These are phyloP conservation scores for Australoheros scitulus DNA, from an alignment of 2,113 vertebrate species.

Conservation along the genomic window DNA sequence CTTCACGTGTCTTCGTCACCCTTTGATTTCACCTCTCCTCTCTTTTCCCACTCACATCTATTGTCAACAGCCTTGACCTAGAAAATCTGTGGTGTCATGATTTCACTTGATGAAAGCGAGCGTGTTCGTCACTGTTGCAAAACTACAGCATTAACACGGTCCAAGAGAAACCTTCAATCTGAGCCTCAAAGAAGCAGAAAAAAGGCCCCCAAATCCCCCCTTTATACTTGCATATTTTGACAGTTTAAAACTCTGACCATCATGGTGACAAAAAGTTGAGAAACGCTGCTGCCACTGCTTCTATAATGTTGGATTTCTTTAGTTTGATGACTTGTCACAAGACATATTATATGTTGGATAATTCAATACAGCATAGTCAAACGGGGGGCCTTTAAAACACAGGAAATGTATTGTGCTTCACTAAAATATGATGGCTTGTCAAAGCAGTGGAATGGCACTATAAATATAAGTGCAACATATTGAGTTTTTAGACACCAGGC, in stretches of 20 bases:
- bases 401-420: constrained; percentile 8
- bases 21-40: constrained; percentile 24
- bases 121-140: constrained; percentile 1
- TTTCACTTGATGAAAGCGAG: constrained; percentile 45
- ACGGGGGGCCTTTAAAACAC: constrained; percentile 9
- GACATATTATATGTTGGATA: constrained; percentile 26
- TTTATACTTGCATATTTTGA: background rate
- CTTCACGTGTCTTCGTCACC: constrained; percentile 1
- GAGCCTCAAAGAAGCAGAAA: background rate
- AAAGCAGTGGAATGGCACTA: constrained; percentile 47
- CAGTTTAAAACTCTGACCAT: constrained; percentile 5
- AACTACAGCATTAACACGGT: background rate
- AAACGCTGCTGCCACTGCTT: background rate
- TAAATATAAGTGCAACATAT: constrained; percentile 53
- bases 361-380: constrained; percentile 33
- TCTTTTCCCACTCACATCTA: background rate
- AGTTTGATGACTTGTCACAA: constrained; percentile 32
- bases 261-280: background rate
- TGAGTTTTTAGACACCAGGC: constrained; percentile 47
- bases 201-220: background rate
- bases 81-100: constrained; percentile 49
- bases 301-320: constrained; percentile 9
- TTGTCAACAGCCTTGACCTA: constrained; percentile 46
- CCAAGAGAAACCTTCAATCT: constrained; percentile 10
- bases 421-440: constrained; percentile 39